phyloP scores from a whole-genome alignment of 2,888 invertebrate species.

The Teleogryllus oceanicus region DNA sequence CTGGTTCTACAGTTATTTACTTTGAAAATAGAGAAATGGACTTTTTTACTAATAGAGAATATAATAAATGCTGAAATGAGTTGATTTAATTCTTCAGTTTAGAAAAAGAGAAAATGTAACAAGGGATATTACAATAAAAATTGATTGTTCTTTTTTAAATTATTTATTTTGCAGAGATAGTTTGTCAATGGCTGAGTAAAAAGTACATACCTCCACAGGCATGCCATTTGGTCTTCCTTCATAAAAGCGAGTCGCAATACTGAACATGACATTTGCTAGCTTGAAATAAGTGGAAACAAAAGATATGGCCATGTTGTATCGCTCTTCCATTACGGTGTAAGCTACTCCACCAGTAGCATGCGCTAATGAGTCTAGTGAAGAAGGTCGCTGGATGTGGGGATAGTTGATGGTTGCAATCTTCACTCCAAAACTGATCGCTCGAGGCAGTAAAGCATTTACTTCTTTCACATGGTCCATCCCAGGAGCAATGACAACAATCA shows the following conservation, averaged over 20 bases:
- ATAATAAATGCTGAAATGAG: too few relatives aligned
- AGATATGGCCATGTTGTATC: slow-evolving; percentile 53
- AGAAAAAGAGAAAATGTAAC: too few relatives aligned
- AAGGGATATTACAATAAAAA: background rate
- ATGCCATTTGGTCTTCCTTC: slow-evolving; percentile 50
- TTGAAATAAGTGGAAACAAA: slow-evolving; percentile 55
- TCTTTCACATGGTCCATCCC: slow-evolving; percentile 52
- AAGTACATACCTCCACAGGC: slow-evolving; percentile 48
- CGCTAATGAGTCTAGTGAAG: slow-evolving; percentile 51
- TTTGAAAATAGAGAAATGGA: too few relatives aligned
- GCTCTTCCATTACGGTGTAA: slow-evolving; percentile 54
- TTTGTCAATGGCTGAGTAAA: background rate
- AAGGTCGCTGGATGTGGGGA: slow-evolving; percentile 49
- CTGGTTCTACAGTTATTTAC: too few relatives aligned
- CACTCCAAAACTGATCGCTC: slow-evolving; percentile 49
- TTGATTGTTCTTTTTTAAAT: background rate
- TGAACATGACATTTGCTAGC: slow-evolving; percentile 51
- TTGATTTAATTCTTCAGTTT: too few relatives aligned
- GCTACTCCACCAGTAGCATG: slow-evolving; percentile 49
- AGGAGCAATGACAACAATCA: slow-evolving; percentile 56
- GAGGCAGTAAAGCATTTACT: slow-evolving; percentile 47
- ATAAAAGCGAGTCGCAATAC: slow-evolving; percentile 51
- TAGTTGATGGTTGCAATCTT: slow-evolving; percentile 56
- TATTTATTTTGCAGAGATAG: too few relatives aligned
- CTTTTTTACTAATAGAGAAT: too few relatives aligned